Percentiles rank a stretch among this genome's conserved stretches.
Evolutionary conservation across 2,888 invertebrate genomes (phyloP).

Genomic region (Andrena camellia): DNA sequence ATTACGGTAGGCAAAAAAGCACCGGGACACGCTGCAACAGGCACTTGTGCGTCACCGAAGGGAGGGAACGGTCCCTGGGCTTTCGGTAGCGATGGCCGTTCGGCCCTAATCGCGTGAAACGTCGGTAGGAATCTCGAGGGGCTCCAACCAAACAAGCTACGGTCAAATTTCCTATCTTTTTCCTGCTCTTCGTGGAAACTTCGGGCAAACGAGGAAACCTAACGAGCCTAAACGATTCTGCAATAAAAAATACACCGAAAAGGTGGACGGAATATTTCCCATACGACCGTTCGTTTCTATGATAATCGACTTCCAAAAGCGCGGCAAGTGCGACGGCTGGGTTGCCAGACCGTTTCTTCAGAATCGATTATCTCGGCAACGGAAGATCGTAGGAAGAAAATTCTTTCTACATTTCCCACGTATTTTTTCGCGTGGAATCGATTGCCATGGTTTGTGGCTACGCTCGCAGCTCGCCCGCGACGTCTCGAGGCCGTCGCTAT

Average conservation of each 20-base stretch:
- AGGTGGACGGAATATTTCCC: too few relatives aligned
- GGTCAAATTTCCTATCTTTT: neutral
- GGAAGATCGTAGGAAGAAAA: neutral
- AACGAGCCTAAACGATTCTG: too few relatives aligned
- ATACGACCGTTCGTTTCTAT: too few relatives aligned
- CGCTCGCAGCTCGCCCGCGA: neutral
- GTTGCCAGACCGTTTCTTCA: neutral
- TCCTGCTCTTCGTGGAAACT: too few relatives aligned
- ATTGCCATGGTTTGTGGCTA: neutral
- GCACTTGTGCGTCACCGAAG: slow-evolving; percentile 5
- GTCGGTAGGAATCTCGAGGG: neutral
- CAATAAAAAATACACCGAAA: too few relatives aligned
- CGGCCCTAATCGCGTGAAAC: neutral
- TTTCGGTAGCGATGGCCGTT: neutral
- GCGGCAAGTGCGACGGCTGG: too few relatives aligned
- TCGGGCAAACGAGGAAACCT: too few relatives aligned
- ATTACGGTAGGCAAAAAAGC: slow-evolving; percentile 51
- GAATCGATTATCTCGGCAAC: neutral
- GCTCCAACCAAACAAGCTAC: neutral
- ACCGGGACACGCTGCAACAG: slow-evolving; percentile 31
- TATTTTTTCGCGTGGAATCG: too few relatives aligned
- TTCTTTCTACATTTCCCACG: neutral
- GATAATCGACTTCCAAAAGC: too few relatives aligned
- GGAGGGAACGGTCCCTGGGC: neutral
- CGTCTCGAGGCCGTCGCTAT: slow-evolving; percentile 29